Conservation (phyloP, 2,888 invertebrate species). For the Craniophora ligustri region DNA sequence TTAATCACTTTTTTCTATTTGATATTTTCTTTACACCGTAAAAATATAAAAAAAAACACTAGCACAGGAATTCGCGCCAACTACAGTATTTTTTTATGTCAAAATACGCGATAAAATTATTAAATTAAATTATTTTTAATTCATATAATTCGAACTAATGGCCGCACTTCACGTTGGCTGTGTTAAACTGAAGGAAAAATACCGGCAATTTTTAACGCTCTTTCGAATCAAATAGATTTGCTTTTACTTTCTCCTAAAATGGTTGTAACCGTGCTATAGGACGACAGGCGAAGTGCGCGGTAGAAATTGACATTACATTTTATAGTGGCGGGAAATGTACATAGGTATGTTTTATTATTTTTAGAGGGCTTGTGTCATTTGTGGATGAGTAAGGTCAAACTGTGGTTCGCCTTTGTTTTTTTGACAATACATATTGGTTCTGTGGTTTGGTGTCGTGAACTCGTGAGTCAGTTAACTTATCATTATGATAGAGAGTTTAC, state of each 20-base stretch:
- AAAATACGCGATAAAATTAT: constrained; percentile 18
- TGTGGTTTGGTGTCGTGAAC: neutral
- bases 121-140: constrained; percentile 11
- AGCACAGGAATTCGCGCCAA: constrained; percentile 1
- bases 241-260: constrained; percentile 75
- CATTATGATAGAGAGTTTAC: neutral
- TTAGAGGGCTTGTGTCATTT: neutral
- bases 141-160: constrained; percentile 24
- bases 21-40: neutral
- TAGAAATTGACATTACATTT: constrained; percentile 41
- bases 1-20: too few species aligned
- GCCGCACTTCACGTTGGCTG: constrained; percentile 38
- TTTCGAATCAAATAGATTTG: constrained; percentile 69
- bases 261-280: constrained; percentile 46
- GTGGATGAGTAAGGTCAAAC: neutral
- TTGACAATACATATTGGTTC: constrained; percentile 22
- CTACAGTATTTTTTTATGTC: constrained; percentile 7
- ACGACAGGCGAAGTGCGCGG: constrained; percentile 35
- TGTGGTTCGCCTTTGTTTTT: constrained; percentile 23
- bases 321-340: constrained; percentile 14
- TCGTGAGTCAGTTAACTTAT: constrained; percentile 21
- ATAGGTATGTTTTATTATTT: neutral
- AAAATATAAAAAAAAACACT: neutral
- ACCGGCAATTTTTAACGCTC: constrained; percentile 61
- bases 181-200: constrained; percentile 55